A percentile compares a stretch with the other conserved stretches of the same genome.
These are phyloP conservation scores for Tromatobia lineatoria DNA, from an alignment of 2,888 invertebrate genomes.

Conservation along the genomic window DNA sequence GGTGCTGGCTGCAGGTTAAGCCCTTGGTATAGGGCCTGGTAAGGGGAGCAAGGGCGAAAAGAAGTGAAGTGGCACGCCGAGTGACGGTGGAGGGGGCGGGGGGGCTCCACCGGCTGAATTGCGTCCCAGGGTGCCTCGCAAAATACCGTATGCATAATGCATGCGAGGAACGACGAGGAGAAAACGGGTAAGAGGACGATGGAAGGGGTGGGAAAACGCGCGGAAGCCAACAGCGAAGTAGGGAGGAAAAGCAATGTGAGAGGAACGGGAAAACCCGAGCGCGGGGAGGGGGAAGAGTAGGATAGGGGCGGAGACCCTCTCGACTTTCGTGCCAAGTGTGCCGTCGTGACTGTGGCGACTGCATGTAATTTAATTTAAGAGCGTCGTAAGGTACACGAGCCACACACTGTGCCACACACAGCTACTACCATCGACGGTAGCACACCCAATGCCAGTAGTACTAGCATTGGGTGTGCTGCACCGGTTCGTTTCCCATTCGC, in stretches of 20 bases:
- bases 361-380: constrained; percentile 84
- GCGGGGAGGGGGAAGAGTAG: constrained; percentile 18
- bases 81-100: constrained; percentile 38
- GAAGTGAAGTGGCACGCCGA: constrained; percentile 56
- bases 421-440: constrained; percentile 9
- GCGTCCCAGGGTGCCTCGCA: constrained; percentile 75
- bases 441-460: not conserved
- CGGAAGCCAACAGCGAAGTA: constrained; percentile 25
- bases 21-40: not conserved
- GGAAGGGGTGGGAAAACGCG: constrained; percentile 1
- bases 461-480: not conserved
- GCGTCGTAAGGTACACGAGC: constrained; percentile 80
- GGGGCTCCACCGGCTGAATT: constrained; percentile 71
- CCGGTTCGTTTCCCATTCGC: constrained; percentile 64
- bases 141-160: constrained; percentile 84
- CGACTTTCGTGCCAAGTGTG: constrained; percentile 82
- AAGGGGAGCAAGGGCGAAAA: constrained; percentile 22
- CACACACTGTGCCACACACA: constrained; percentile 38
- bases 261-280: constrained; percentile 29
- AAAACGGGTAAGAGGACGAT: constrained; percentile 10
- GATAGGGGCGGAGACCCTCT: not conserved
- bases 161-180: constrained; percentile 73
- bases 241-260: constrained; percentile 35
- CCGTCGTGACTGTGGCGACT: constrained; percentile 82
- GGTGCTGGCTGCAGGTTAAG: constrained; percentile 16